phyloP scores from a whole-genome alignment of 2,113 vertebrate genomes.

The Brachionichthys hirsutus region DNA sequence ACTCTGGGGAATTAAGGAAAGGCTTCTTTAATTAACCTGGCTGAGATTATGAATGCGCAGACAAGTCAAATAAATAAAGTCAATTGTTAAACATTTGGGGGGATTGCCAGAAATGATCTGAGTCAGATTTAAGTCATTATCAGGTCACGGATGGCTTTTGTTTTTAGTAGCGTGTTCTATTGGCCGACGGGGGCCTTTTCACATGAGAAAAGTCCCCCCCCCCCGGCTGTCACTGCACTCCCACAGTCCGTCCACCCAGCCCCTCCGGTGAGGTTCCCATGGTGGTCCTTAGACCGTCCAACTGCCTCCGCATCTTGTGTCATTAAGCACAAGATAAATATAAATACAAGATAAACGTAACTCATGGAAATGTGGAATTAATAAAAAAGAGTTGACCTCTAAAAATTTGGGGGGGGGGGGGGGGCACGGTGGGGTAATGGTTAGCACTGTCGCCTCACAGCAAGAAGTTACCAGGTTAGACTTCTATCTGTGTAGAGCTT shows the following conservation, averaged over 20 bases:
- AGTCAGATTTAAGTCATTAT: slow-evolving; percentile 47
- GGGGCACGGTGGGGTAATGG: too few species aligned
- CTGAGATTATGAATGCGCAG: slow-evolving; percentile 38
- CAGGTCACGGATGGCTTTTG: slow-evolving; percentile 58
- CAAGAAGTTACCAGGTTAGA: too few species aligned
- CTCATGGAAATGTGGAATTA: too few species aligned
- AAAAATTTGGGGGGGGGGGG: too few species aligned
- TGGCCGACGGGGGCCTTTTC: slow-evolving; percentile 51
- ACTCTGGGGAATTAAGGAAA: slow-evolving; percentile 63
- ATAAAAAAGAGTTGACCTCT: too few species aligned
- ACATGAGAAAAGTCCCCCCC: slow-evolving; percentile 73
- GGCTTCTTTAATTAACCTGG: slow-evolving; percentile 71
- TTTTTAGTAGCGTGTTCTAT: slow-evolving; percentile 56
- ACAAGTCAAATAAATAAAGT: neutral
- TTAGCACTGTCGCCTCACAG: too few species aligned
- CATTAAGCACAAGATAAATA: slow-evolving; percentile 38
- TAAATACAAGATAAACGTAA: slow-evolving; percentile 7
- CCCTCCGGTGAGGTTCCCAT: slow-evolving; percentile 64
- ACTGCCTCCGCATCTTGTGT: slow-evolving; percentile 46
- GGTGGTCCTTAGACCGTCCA: slow-evolving; percentile 66
- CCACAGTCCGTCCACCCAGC: slow-evolving; percentile 67
- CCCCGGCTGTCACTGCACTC: slow-evolving; percentile 62
- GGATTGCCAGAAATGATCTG: slow-evolving; percentile 40
- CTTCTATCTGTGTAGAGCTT: too few species aligned
- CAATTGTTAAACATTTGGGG: slow-evolving; percentile 2